Evolutionary conservation across 2,888 invertebrate genomes (phyloP), one percentile per base, ranked within the genome.

Genomic region (Drosophila austrosaltans): DNA sequence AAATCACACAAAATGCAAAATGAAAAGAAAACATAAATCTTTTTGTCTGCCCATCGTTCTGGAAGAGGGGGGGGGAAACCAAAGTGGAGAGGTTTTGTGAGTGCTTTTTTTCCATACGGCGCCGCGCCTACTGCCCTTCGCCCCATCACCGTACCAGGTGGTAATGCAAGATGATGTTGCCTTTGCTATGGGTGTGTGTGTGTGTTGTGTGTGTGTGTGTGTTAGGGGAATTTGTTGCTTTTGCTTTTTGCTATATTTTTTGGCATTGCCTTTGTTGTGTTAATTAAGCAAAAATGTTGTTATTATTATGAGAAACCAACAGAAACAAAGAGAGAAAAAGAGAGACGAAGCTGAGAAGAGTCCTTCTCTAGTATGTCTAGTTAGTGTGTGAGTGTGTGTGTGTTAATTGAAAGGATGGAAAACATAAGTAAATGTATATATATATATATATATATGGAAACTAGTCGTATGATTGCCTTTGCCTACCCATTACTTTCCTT

Each of bases 241-340:
- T 20, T 12, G 25, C 12, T 36, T 36, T 66, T 73, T 40, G 59
- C 61, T 22, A 48, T 69, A 69, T 76, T 81, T 88, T 82, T 78
- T 70, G 76, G 72, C 68, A 70, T 77, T 72, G 77, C 89, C 48
- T 87, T 84, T 89, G 87, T 87, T 85, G 76, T 89, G 79, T 88
- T 88, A 88, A 88, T 88, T 88, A 88, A 87, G 88, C 84, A 88
- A 86, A 88, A 87, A 86, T 86, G 79, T 76, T 87, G 82, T 82
- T 86, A 56, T 32, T 32, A 20, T 30, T 30, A 30, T 30, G 53
- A 53, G 12, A 22, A 53, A 22, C 30, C 30, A 30, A 30, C 30
- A 36, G 36, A 36, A 36, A 36, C 36, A 36, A 54, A 56, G 10
- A 22, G 28, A 22, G 22, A 22, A 3, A 20, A 22, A 22, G 44